phyloP scores from a whole-genome alignment of 2,113 vertebrate genomes.

The Marcusenius ussheri region DNA sequence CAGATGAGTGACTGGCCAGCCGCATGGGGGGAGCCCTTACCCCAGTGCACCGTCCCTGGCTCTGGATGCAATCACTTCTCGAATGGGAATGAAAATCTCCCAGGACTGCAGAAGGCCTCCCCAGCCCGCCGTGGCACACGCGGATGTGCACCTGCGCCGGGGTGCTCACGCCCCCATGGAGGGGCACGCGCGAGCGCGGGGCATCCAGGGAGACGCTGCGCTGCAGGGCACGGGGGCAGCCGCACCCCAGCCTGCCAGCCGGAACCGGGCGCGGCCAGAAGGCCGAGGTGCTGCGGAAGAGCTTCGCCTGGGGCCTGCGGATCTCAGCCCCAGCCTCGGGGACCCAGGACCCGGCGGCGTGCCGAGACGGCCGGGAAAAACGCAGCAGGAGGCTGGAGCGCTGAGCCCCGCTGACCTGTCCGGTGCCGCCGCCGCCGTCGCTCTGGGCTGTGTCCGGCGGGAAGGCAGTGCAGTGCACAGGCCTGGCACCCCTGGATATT shows the following conservation, averaged over 20 bases:
- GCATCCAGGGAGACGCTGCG: slow-evolving; percentile 87
- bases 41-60: slow-evolving; percentile 52
- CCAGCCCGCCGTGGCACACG: slow-evolving; percentile 68
- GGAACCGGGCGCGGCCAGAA: slow-evolving; percentile 53
- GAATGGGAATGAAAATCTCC: slow-evolving; percentile 50
- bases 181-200: slow-evolving; percentile 67
- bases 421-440: slow-evolving; percentile 30
- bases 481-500: slow-evolving; percentile 66
- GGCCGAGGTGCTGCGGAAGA: slow-evolving; percentile 63
- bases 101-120: slow-evolving; percentile 50
- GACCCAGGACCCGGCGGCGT: slow-evolving; percentile 35
- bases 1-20: background rate
- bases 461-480: slow-evolving; percentile 58
- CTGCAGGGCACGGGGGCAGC: slow-evolving; percentile 64
- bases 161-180: slow-evolving; percentile 62
- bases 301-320: slow-evolving; percentile 49
- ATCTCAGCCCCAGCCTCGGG: slow-evolving; percentile 40
- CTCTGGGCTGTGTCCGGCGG: slow-evolving; percentile 47
- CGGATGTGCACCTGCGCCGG: slow-evolving; percentile 82
- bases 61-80: slow-evolving; percentile 47
- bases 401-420: slow-evolving; percentile 47
- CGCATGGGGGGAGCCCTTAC: slow-evolving; percentile 59
- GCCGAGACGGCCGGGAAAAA: slow-evolving; percentile 52
- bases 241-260: slow-evolving; percentile 32
- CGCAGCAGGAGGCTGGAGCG: slow-evolving; percentile 66